phyloP scores from a whole-genome alignment of 1,140 invertebrate genomes.

The Vanessa atalanta region DNA sequence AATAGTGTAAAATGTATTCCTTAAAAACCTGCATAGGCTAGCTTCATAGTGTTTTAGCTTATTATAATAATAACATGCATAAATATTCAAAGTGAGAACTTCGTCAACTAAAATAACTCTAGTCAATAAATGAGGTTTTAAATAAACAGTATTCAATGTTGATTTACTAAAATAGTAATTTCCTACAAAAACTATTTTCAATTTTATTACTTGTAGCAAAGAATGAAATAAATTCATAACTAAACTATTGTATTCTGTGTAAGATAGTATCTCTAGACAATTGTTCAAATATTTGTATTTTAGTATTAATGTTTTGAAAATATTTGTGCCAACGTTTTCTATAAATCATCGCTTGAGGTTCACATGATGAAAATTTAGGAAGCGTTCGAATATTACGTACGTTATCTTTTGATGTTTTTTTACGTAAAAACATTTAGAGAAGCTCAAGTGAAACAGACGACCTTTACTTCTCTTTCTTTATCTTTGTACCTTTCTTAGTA shows the following conservation, averaged over 20 bases:
- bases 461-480: no score
- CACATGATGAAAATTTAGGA: background rate
- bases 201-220: background rate
- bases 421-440: no score
- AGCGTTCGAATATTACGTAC: background rate
- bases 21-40: background rate
- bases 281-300: background rate
- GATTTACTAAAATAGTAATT: background rate
- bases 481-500: no score
- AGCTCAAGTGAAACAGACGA: no score
- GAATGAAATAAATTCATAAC: background rate
- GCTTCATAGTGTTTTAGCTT: conserved; percentile 6
- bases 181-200: background rate
- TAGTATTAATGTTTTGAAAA: background rate
- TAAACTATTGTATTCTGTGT: background rate
- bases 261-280: background rate
- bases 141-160: conserved; percentile 3
- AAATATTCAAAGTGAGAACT: background rate
- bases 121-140: conserved; percentile 5
- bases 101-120: conserved; percentile 1
- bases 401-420: no score
- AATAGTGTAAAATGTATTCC: background rate
- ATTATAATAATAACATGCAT: background rate
- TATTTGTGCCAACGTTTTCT: conserved; percentile 8
- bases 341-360: background rate